These are phyloP conservation scores for Myripristis jacobus DNA, from an alignment of 2,797 vertebrate species.

Conservation along the genomic window DNA sequence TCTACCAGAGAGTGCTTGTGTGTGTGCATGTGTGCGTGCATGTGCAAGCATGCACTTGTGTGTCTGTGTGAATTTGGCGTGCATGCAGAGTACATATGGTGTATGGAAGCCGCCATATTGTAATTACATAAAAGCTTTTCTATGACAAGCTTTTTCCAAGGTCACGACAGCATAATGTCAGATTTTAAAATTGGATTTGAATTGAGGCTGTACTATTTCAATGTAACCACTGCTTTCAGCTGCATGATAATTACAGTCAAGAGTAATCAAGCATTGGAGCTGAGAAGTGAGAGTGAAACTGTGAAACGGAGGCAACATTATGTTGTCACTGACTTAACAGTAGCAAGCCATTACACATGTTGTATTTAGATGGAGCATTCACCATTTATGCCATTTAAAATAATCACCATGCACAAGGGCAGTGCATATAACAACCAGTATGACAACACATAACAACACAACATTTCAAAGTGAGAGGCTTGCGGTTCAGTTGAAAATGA, in stretches of 20 bases:
- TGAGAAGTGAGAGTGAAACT: conserved; percentile 25
- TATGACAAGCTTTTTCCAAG: not conserved
- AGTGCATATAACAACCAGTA: conserved; percentile 14
- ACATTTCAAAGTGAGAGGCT: not conserved
- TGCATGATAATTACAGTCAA: conserved; percentile 36
- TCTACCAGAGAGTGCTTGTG: conserved; percentile 37
- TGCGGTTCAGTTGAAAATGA: not conserved
- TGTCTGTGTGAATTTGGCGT: conserved; percentile 10
- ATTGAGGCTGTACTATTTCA: not conserved
- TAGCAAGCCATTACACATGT: conserved; percentile 9
- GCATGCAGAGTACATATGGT: conserved; percentile 4
- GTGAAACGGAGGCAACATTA: conserved; percentile 18
- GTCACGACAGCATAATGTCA: conserved; percentile 1
- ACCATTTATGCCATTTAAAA: conserved; percentile 43
- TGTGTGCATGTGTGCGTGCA: conserved; percentile 32
- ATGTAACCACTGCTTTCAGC: conserved; percentile 16
- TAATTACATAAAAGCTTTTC: conserved; percentile 12
- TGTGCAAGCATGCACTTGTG: conserved; percentile 4
- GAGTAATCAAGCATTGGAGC: conserved; percentile 29
- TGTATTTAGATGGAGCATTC: conserved; percentile 5
- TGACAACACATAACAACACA: not conserved
- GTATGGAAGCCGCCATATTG: not conserved
- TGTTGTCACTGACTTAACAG: conserved; percentile 13
- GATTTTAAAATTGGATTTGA: conserved; percentile 21
- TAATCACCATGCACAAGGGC: conserved; percentile 33